phyloP scores from a whole-genome alignment of 2,888 invertebrate species.

The Mythimna vitellina region DNA sequence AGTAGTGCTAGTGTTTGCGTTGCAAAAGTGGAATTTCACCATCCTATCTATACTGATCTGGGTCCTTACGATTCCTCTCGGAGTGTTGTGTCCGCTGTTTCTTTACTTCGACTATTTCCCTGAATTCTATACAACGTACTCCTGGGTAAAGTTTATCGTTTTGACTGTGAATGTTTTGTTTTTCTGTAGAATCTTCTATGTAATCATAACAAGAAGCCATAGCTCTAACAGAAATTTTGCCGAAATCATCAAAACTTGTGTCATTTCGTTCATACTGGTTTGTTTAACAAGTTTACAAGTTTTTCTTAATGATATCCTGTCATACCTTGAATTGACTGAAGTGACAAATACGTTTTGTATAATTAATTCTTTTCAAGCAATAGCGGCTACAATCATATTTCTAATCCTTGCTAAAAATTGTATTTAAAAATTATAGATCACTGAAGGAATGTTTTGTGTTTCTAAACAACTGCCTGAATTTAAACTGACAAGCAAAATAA shows the following conservation, averaged over 20 bases:
- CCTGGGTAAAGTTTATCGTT: slow-evolving; percentile 74
- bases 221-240: slow-evolving; percentile 35
- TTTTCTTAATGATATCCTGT: slow-evolving; percentile 73
- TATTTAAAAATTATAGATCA: background rate
- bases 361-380: slow-evolving; percentile 67
- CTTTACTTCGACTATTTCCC: slow-evolving; percentile 4
- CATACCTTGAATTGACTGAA: slow-evolving; percentile 34
- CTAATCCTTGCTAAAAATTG: slow-evolving; percentile 58
- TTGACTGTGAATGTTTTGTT: slow-evolving; percentile 73
- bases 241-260: slow-evolving; percentile 59
- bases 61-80: slow-evolving; percentile 71
- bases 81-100: slow-evolving; percentile 63
- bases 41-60: slow-evolving; percentile 69
- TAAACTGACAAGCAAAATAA: background rate
- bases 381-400: slow-evolving; percentile 66
- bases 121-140: slow-evolving; percentile 68
- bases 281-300: slow-evolving; percentile 79
- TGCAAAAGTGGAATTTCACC: slow-evolving; percentile 66
- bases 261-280: slow-evolving; percentile 75
- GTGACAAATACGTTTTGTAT: slow-evolving; percentile 46
- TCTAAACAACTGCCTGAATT: background rate
- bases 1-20: slow-evolving; percentile 76
- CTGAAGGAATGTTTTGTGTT: background rate
- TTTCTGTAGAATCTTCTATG: slow-evolving; percentile 75
- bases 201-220: slow-evolving; percentile 63